Evolutionary conservation across 2,888 invertebrate species (phyloP), one percentile per base, ranked within the genome.

Genomic region (Ferdinandea cuprea): DNA sequence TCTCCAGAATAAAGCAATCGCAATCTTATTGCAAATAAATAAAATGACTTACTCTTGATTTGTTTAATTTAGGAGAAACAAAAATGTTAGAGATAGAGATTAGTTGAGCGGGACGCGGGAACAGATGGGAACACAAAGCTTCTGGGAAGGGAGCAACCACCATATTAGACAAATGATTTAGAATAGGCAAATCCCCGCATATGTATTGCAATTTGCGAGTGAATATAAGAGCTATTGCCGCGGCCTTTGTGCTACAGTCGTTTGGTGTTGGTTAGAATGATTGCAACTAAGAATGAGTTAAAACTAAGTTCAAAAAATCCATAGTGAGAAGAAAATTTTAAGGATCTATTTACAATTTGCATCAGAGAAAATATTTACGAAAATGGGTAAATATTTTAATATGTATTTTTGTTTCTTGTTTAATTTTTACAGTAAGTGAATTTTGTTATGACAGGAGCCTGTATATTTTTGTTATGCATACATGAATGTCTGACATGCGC

Each of bases 151-250:
- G 13, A 13, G 40, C 15, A 40, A 15, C 40, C 7, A 6, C 37
- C 8, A 5, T 37, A 15, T 2, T 40, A 40, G 15, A n/a, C 6
- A 13, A n/a, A 37, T 37, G 37, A 37, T 37, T 40, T 40, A 15
- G 37, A 37, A 7, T 13, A 40, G 40, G 15, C 15, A 40, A 40
- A 40, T 40, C 40, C 13, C 40, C 13, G 8, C 40, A 4, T 7
- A 6, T 5, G 7, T 13, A 40, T 15, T 13, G 40, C 40, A 40
- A 2, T 40, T 13, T n/a, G n/a, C 37, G 4, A 30, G 32, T 58
- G 68, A 76, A 52, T 76, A 76, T 59, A 76, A 59, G 54, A 59
- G 52, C 28, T 32, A 32, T 37, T 68, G 42, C 44, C 42, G 42
- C 59, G 35, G 28, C 42, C 35, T 19, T 25, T 44, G 13, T 13